Evolutionary conservation across 2,113 vertebrate genomes (phyloP), one percentile per base, ranked within the genome.

Genomic region (Cephalopholis sonnerati): DNA sequence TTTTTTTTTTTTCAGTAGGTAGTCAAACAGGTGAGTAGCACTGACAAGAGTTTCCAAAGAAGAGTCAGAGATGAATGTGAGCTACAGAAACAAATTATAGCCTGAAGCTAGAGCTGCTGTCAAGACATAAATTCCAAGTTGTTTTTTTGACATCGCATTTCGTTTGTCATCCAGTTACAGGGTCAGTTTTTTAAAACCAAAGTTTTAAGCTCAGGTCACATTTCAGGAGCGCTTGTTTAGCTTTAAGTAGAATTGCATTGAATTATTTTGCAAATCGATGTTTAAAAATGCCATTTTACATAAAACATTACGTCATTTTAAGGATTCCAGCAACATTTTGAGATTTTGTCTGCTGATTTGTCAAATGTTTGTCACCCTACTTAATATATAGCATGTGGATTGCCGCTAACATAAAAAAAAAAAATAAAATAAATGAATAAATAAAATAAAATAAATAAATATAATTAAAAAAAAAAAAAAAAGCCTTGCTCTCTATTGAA

Each of bases 21-120:
- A 62, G 62, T 53, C 27, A 36, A 11, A 48, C 75, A 59, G 22
- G 39, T 81, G 24, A 65, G 41, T 53, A 18, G 5, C 57, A 32
- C 61, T 69, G 72, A 76, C 55, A 69, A 50, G 39, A 27, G 25
- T 48, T 71, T 63, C 50, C 48, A 55, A 27, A 17, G n/a, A 24
- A 41, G 24, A 71, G 8, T 51, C 16, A 58, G 18, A 63, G 16
- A 73, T 68, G 15, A 68, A n/a, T 67, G 46, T 67, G 53, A 75
- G 18, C 48, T 36, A 22, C 25, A 46, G 11, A 41, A 17, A 44
- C 27, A 74, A 59, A 59, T 36, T 9, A 22, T 29, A 24, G 68
- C 73, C 81, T 63, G 4, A 57, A 87, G 76, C 61, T 27, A 41
- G 8, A 77, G 41, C 41, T 39, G 50, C 22, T 73, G 39, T 41